Evolutionary conservation across 2,113 vertebrate genomes (phyloP), one percentile per base, ranked within the genome.

Genomic region (Oenanthe melanoleuca): DNA sequence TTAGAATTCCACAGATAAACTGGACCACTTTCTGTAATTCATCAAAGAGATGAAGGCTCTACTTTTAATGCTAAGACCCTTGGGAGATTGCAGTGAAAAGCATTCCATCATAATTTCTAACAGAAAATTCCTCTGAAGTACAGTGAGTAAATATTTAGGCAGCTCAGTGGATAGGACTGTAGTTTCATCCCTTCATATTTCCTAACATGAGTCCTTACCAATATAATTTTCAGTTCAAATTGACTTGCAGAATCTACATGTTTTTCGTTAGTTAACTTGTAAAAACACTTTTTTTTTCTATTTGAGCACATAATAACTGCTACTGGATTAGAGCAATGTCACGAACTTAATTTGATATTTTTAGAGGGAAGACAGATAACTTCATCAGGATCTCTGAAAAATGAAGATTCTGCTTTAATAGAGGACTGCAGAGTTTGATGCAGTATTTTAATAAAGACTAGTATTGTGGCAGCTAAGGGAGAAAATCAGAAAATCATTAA

Each of bases 71-170:
- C 49, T 69, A 56, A 78, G 45, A 79, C 45, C 8, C 70, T 65
- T 75, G 45, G 42, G 70, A 93, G 45, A 50, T n/a, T 56, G 26
- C 42, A 57, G 21, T 65, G 77, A 65, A 85, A 92, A 93, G 3
- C 28, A 83, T 45, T 83, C 49, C n/a, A 56, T 71, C 69, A 49
- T 25, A 44, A 74, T 85, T 89, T 91, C 34, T 80, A 77, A 72
- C 16, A 80, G 77, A 88, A 77, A 65, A 1, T 4, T 86, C 67
- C 56, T 91, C 9, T 95, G 77, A 92, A 86, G 40, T 57, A 64
- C 12, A 49, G 64, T 64, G 40, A 82, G 42, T 89, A 89, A 91
- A 93, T 84, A 92, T 88, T 87, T 57, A 77, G 65, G 67, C 65
- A 89, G 59, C 34, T 93, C 49, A 50, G 66, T n/a, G 59, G 49